phyloP scores from a whole-genome alignment of 2,888 invertebrate species.

The Pterostichus niger region DNA sequence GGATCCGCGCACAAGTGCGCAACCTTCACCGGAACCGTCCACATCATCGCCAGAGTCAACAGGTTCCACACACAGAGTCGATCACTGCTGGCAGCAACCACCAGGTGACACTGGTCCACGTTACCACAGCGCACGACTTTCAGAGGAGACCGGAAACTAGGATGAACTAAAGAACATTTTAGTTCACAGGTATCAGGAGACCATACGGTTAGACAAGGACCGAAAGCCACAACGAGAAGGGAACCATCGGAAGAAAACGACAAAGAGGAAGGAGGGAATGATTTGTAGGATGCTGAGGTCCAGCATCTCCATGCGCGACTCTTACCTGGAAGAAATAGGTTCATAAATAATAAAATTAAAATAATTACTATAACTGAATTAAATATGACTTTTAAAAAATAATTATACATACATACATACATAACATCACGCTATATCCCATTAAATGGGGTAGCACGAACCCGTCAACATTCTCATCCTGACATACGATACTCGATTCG shows the following conservation, averaged over 20 bases:
- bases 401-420: no score
- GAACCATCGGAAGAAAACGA: slow-evolving; percentile 89
- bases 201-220: slow-evolving; percentile 85
- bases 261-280: slow-evolving; percentile 80
- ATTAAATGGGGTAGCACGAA: no score
- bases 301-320: slow-evolving; percentile 84
- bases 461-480: no score
- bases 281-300: slow-evolving; percentile 82
- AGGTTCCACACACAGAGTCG: slow-evolving; percentile 87
- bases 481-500: no score
- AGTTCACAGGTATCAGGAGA: slow-evolving; percentile 80
- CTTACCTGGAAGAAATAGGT: slow-evolving; percentile 75
- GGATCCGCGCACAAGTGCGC: slow-evolving; percentile 81
- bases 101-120: slow-evolving; percentile 79
- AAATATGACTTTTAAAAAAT: not conserved
- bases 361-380: no score
- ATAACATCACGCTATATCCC: no score
- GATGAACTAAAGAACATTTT: slow-evolving; percentile 80
- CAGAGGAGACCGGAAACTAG: slow-evolving; percentile 69
- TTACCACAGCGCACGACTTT: slow-evolving; percentile 80
- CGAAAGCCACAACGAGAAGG: slow-evolving; percentile 85
- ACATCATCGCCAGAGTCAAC: slow-evolving; percentile 83
- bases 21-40: slow-evolving; percentile 81
- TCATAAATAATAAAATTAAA: not conserved
- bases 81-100: slow-evolving; percentile 80